phyloP scores from a whole-genome alignment of 2,113 vertebrate species.

The Plotosus lineatus region DNA sequence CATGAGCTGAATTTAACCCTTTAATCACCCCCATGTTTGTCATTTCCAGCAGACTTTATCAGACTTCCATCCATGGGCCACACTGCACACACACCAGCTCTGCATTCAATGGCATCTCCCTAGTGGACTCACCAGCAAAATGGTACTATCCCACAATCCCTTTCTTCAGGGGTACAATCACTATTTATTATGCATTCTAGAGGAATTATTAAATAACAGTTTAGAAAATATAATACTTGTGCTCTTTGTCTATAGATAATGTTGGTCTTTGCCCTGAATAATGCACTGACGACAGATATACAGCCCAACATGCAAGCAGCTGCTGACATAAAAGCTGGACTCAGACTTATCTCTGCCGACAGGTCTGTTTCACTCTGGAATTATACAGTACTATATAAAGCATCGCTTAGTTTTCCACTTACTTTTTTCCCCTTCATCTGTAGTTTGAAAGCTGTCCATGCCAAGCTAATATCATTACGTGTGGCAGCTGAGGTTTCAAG shows the following conservation, averaged over 20 bases:
- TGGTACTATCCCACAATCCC: slow-evolving; percentile 19
- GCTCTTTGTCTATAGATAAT: slow-evolving; percentile 48
- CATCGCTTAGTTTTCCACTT: not conserved
- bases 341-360: slow-evolving; percentile 39
- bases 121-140: not conserved
- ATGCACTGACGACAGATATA: slow-evolving; percentile 33
- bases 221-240: not conserved
- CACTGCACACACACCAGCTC: slow-evolving; percentile 38
- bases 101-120: slow-evolving; percentile 56
- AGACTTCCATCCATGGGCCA: slow-evolving; percentile 43
- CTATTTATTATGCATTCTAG: not conserved
- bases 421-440: not conserved
- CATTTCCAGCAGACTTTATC: slow-evolving; percentile 22
- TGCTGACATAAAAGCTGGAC: slow-evolving; percentile 50
- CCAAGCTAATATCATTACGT: slow-evolving; percentile 49
- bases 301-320: not conserved
- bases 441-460: slow-evolving; percentile 55
- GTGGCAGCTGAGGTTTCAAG: slow-evolving; percentile 17
- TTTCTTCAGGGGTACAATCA: not conserved
- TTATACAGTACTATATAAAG: not conserved
- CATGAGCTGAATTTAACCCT: not conserved
- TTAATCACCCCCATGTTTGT: not conserved
- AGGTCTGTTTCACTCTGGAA: slow-evolving; percentile 21
- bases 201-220: not conserved
- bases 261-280: slow-evolving; percentile 57